These are phyloP conservation scores for Crocallis elinguaria DNA, from an alignment of 2,888 invertebrate genomes.

Conservation along the genomic window DNA sequence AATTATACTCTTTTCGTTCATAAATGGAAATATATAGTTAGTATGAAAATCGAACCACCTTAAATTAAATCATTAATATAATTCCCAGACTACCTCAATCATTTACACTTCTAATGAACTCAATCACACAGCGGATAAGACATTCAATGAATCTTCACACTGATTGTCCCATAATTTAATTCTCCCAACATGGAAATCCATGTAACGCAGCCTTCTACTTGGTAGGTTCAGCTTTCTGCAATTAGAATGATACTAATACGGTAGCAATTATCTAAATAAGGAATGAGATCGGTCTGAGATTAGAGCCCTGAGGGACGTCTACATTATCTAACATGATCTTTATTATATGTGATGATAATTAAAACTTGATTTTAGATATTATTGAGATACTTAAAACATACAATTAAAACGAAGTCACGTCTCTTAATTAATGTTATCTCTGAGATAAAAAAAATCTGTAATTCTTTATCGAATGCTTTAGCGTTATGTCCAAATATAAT, in stretches of 20 bases:
- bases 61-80: not conserved
- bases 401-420: conserved; percentile 32
- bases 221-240: conserved; percentile 16
- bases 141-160: conserved; percentile 6
- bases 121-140: not conserved
- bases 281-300: conserved; percentile 35
- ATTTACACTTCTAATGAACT: not conserved
- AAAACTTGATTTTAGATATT: conserved; percentile 18
- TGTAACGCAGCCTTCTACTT: conserved; percentile 6
- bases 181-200: conserved; percentile 10
- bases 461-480: conserved; percentile 28
- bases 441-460: conserved; percentile 24
- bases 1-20: too few species aligned
- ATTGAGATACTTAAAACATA: conserved; percentile 28
- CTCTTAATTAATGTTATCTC: conserved; percentile 27
- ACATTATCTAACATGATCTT: conserved; percentile 31
- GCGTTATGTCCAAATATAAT: not conserved
- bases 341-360: conserved; percentile 35
- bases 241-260: conserved; percentile 26
- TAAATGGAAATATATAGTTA: too few species aligned
- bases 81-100: not conserved
- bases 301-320: conserved; percentile 29
- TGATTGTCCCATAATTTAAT: not conserved
- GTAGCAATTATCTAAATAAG: conserved; percentile 26
- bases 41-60: too few species aligned